Percentiles rank a stretch among this genome's conserved stretches.
phyloP scores from a whole-genome alignment of 2,888 invertebrate genomes.

The Chalcosyrphus nemorum region DNA sequence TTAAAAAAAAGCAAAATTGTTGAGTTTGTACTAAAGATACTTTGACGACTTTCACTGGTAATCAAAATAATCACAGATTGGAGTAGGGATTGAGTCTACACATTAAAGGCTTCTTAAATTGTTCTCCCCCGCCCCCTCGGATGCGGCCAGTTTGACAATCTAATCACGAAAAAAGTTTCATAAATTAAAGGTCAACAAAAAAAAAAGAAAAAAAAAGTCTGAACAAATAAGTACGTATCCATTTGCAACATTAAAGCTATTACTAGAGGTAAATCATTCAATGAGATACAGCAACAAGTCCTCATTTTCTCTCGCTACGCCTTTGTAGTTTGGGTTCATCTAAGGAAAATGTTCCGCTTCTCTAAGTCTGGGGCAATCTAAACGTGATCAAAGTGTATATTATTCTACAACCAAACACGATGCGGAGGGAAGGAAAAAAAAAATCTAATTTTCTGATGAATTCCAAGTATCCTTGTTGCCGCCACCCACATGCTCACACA shows the following conservation, averaged over 20 bases:
- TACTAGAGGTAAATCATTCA: not conserved
- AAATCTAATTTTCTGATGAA: slow-evolving; percentile 57
- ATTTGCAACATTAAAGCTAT: not conserved
- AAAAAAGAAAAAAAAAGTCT: too few species aligned
- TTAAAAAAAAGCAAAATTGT: too few species aligned
- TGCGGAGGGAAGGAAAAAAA: not conserved
- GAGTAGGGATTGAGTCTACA: too few species aligned
- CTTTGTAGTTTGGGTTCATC: not conserved
- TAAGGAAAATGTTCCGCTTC: not conserved
- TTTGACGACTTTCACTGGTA: not conserved
- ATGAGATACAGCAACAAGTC: slow-evolving; percentile 40
- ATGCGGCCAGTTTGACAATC: not conserved
- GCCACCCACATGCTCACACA: not conserved
- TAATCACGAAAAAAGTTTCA: not conserved
- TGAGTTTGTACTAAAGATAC: slow-evolving; percentile 5
- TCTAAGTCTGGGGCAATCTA: not conserved
- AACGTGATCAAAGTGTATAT: slow-evolving; percentile 19
- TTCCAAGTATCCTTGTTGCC: slow-evolving; percentile 8
- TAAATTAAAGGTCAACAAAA: not conserved
- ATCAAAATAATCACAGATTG: not conserved
- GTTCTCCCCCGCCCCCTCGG: too few species aligned
- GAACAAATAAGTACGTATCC: not conserved
- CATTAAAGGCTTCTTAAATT: not conserved
- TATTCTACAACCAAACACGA: not conserved
- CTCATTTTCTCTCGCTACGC: slow-evolving; percentile 2